Evolutionary conservation across 2,888 invertebrate species (phyloP).

Genomic region (Malacosoma neustria): DNA sequence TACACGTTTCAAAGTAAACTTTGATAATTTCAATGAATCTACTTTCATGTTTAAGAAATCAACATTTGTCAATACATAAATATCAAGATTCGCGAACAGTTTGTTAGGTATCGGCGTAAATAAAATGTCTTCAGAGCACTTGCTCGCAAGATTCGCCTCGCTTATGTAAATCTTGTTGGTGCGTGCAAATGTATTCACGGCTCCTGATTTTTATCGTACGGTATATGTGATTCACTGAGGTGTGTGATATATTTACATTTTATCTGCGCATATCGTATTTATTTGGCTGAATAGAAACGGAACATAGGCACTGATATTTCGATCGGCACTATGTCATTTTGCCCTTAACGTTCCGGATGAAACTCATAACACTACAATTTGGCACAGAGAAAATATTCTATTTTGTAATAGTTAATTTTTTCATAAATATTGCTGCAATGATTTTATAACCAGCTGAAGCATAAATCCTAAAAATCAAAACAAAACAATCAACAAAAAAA

Average conservation of each 20-base stretch:
- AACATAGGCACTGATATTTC: not conserved
- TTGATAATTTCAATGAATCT: too few species aligned
- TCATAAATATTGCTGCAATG: too few species aligned
- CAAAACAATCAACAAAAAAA: too few species aligned
- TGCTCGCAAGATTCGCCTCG: slow-evolving; percentile 6
- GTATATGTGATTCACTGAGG: slow-evolving; percentile 30
- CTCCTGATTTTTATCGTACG: slow-evolving; percentile 38
- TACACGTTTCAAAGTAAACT: too few species aligned
- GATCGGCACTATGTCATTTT: not conserved
- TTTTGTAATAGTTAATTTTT: not conserved
- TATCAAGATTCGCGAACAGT: not conserved
- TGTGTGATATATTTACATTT: slow-evolving; percentile 38
- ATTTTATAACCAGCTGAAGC: too few species aligned
- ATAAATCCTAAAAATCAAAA: too few species aligned
- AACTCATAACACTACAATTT: slow-evolving; percentile 8
- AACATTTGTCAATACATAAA: not conserved
- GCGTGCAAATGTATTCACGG: slow-evolving; percentile 39
- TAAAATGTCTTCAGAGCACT: not conserved
- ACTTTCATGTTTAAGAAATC: not conserved
- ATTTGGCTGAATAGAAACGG: slow-evolving; percentile 1
- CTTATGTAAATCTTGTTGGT: slow-evolving; percentile 31
- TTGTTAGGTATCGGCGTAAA: not conserved
- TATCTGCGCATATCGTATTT: slow-evolving; percentile 12
- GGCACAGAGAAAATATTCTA: not conserved
- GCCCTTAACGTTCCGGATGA: not conserved